Evolutionary conservation across 2,888 invertebrate species (phyloP).

Genomic region (Lepidochitona cinerea): DNA sequence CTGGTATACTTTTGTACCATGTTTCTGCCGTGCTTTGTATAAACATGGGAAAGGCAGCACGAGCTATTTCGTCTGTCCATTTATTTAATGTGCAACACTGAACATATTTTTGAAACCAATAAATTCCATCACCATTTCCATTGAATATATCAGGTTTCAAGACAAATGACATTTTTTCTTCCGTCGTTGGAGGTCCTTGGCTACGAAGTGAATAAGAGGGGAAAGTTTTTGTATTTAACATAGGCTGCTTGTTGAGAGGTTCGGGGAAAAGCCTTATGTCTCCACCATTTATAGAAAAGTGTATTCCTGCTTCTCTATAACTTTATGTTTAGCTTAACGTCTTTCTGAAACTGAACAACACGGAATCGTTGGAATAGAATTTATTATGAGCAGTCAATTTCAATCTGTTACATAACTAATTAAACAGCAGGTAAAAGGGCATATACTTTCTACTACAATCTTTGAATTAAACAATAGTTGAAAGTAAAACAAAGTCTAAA

Average conservation of each 20-base stretch:
- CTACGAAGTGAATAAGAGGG: neutral
- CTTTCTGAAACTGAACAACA: too few species aligned
- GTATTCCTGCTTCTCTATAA: neutral
- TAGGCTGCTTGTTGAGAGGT: neutral
- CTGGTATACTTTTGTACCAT: neutral
- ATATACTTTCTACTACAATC: too few species aligned
- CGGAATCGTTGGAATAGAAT: too few species aligned
- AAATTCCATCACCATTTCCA: neutral
- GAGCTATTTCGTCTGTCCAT: neutral
- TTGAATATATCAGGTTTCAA: neutral
- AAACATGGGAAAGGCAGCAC: neutral
- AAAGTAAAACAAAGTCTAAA: too few species aligned
- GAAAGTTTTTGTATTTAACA: neutral
- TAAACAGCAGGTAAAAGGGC: too few species aligned
- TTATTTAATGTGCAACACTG: neutral
- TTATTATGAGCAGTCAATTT: too few species aligned
- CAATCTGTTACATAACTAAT: too few species aligned
- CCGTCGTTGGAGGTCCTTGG: neutral
- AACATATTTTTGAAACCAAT: neutral
- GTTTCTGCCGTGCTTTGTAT: neutral
- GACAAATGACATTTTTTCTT: neutral
- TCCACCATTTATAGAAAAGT: slow-evolving; percentile 1
- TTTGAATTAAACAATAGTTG: too few species aligned
- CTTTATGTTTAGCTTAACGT: neutral
- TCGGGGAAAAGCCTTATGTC: neutral